Percentiles rank a stretch among this genome's conserved stretches.
These are phyloP conservation scores for Panopea generosa DNA, from an alignment of 2,888 invertebrate genomes.

Conservation along the genomic window DNA sequence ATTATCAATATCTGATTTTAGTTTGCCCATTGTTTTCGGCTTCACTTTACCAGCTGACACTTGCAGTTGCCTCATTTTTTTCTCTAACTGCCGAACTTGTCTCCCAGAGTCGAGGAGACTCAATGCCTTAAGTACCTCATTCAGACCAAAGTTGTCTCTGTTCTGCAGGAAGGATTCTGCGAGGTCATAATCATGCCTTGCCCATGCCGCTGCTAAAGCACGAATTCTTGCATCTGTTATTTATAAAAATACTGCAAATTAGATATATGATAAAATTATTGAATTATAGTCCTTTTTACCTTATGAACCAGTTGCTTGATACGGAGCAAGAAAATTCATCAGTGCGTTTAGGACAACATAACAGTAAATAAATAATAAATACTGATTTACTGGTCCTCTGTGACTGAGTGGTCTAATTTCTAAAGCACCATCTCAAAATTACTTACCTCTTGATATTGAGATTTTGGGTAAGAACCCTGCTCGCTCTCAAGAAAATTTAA, in stretches of 20 bases:
- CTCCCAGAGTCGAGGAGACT: conserved; percentile 81
- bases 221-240: conserved; percentile 78
- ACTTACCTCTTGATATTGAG: no score
- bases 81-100: conserved; percentile 80
- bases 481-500: no score
- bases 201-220: conserved; percentile 82
- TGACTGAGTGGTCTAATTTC: no score
- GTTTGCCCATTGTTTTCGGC: conserved; percentile 77
- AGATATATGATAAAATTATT: conserved; percentile 23
- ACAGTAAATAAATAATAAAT: no score
- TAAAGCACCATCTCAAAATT: no score
- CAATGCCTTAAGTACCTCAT: conserved; percentile 81
- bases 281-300: no score
- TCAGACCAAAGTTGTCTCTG: conserved; percentile 76
- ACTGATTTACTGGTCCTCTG: no score
- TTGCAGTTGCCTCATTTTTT: conserved; percentile 78
- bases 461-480: no score
- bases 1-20: conserved; percentile 83
- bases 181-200: conserved; percentile 80
- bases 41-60: conserved; percentile 75
- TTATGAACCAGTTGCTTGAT: not conserved
- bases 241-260: no score
- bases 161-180: conserved; percentile 76
- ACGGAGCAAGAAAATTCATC: no score
- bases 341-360: no score